Base-by-base conservation (phyloP, 92 coral and sea anemone species). In the Meandrina meandrites region DNA sequence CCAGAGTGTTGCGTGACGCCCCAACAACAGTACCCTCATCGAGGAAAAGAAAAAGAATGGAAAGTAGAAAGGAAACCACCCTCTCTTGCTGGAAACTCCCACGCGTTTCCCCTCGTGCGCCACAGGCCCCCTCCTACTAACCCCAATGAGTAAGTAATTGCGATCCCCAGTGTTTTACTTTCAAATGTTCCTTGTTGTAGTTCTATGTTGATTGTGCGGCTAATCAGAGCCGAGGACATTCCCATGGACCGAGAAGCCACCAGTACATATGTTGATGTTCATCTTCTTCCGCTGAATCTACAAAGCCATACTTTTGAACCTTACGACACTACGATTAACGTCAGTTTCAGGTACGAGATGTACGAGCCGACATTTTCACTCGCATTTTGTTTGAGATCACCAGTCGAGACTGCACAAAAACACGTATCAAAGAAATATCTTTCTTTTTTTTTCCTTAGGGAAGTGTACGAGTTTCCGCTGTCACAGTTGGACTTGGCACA, bases 211-310 rank as follows among this genome's bases (percentile, higher is more conserved):
- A 83, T 90, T 75, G 99, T 97, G 58, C 96, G 96, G 68, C 88
- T 95, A 45, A 93, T 95, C 72, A 91, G 98, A 76, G 99, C 98
- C 16, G 99, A 97, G 87, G 98, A 97, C 83, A 95, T 97, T 74
- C 99, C 99, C 15, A 84, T 91, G 83, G 96, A 95, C 37, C 93
- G 89, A 27, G 93, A 95, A 67, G 84, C 93, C 35, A 89, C 95
- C 45, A 94, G 95, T 47, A 97, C 99, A n/a, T 95, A 92, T 69
- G 96, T 97, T 3, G 99, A 95, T 68, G 95, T 97, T 4, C 92
- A 93, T 27, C 91, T 97, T 15, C 87, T 97, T 15, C 99, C 99
- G 0, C 91, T 94, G 40, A 91, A 92, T 75, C 89, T 91, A 5
- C 89, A 90, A 78, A 88, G 91, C 51, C 93, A 93, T 50, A 79